phyloP scores from a whole-genome alignment of 2,113 vertebrate genomes.

The Scartelaos histophorus region DNA sequence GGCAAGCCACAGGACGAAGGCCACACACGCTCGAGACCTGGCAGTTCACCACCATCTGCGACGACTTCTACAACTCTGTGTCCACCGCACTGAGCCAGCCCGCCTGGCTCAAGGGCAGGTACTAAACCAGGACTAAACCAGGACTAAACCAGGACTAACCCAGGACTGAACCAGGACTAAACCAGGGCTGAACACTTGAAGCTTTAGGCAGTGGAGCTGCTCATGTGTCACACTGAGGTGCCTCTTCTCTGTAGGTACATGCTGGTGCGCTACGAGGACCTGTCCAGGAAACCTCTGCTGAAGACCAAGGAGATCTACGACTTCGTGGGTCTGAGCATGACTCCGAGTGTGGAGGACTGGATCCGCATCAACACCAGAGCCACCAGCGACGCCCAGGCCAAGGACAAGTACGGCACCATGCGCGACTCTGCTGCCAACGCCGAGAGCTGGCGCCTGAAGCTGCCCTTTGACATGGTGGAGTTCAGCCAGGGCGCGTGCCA shows the following conservation, averaged over 20 bases:
- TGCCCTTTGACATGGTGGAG: conserved; percentile 93
- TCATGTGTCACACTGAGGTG: too few species aligned
- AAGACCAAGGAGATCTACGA: conserved; percentile 95
- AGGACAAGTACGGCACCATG: conserved; percentile 93
- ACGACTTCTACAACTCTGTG: conserved; percentile 92
- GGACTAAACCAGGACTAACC: neutral
- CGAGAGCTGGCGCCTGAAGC: conserved; percentile 93
- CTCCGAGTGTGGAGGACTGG: conserved; percentile 90
- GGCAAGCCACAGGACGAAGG: conserved; percentile 90
- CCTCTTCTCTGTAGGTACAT: conserved; percentile 81
- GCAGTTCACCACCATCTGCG: conserved; percentile 91
- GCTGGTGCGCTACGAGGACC: conserved; percentile 95
- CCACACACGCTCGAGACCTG: conserved; percentile 92
- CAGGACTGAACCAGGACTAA: neutral
- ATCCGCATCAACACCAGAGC: conserved; percentile 93
- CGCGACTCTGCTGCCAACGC: conserved; percentile 93
- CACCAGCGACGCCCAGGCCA: conserved; percentile 85
- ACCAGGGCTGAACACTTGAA: neutral
- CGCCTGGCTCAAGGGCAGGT: conserved; percentile 85
- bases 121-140: neutral
- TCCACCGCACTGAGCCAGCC: conserved; percentile 88
- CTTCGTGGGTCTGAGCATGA: conserved; percentile 89
- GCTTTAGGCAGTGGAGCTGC: too few species aligned
- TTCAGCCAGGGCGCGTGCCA: conserved; percentile 91
- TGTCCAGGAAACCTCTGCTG: conserved; percentile 89